A percentile compares a stretch with the other conserved stretches of the same genome.
These are phyloP conservation scores for Noctua fimbriata DNA, from an alignment of 2,888 invertebrate genomes.

Conservation along the genomic window DNA sequence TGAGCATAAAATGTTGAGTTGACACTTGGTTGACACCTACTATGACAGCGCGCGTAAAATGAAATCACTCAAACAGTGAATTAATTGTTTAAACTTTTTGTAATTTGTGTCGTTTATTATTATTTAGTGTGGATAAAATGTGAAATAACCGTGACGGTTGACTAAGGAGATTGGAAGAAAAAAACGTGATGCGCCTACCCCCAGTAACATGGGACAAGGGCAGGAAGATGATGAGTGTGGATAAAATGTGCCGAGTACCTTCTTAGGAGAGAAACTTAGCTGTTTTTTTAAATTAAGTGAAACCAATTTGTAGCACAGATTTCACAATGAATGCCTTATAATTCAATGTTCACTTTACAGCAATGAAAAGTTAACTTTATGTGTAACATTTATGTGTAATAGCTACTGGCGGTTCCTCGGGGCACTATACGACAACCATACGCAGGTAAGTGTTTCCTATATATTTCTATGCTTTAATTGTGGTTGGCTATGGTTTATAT, in stretches of 20 bases:
- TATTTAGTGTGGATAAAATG: background rate
- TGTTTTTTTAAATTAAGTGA: background rate
- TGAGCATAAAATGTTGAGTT: background rate
- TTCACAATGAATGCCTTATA: background rate
- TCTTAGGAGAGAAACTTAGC: background rate
- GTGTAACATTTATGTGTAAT: background rate
- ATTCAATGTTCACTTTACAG: background rate
- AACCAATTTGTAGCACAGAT: background rate
- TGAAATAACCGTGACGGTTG: too few relatives aligned
- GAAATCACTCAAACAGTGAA: background rate
- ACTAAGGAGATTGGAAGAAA: too few relatives aligned
- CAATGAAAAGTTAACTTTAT: background rate
- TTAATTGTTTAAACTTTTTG: background rate
- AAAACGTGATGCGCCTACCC: too few relatives aligned
- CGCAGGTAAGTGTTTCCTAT: background rate
- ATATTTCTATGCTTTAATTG: background rate
- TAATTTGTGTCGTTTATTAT: background rate
- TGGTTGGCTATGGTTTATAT: background rate
- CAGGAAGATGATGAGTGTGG: too few relatives aligned
- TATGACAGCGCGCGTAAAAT: constrained; percentile 1
- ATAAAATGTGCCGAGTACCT: background rate
- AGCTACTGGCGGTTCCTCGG: background rate
- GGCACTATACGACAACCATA: background rate
- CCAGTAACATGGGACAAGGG: too few relatives aligned
- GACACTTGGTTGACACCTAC: background rate